Percentiles rank a stretch among this genome's conserved stretches.
phyloP scores from a whole-genome alignment of 2,888 invertebrate species.

The Polydrusus cervinus region DNA sequence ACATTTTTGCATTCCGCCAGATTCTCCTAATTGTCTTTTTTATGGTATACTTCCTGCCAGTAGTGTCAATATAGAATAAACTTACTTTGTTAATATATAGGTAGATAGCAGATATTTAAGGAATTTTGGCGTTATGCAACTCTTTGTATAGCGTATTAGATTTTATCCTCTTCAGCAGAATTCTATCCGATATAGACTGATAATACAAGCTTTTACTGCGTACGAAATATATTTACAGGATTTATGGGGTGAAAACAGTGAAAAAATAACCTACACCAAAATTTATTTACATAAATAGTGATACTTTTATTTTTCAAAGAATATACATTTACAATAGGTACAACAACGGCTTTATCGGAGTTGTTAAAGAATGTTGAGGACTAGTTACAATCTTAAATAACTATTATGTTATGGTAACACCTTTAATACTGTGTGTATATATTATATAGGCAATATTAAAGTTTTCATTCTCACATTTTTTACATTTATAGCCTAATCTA shows the following conservation, averaged over 20 bases:
- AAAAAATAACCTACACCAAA: conserved; percentile 44
- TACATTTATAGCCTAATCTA: conserved; percentile 25
- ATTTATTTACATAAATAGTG: conserved; percentile 56
- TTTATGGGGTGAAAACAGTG: conserved; percentile 17
- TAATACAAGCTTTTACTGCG: too few relatives aligned
- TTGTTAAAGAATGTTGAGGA: conserved; percentile 67
- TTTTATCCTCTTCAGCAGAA: too few relatives aligned
- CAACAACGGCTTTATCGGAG: conserved; percentile 65
- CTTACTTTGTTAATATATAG: too few relatives aligned
- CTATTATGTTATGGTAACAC: conserved; percentile 52
- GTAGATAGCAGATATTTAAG: too few relatives aligned
- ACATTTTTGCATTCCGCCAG: too few relatives aligned
- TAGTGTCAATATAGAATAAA: too few relatives aligned
- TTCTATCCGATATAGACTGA: too few relatives aligned
- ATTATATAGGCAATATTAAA: conserved; percentile 32
- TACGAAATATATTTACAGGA: conserved; percentile 38
- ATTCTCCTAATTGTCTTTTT: too few relatives aligned
- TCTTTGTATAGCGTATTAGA: too few relatives aligned
- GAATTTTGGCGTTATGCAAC: too few relatives aligned
- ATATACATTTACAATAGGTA: conserved; percentile 51
- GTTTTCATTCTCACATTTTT: conserved; percentile 46
- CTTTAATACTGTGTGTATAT: conserved; percentile 49
- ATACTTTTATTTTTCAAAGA: conserved; percentile 52
- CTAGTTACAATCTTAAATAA: conserved; percentile 69
- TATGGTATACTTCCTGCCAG: too few relatives aligned